phyloP scores from a whole-genome alignment of 2,888 invertebrate genomes.

The Diaperis boleti region DNA sequence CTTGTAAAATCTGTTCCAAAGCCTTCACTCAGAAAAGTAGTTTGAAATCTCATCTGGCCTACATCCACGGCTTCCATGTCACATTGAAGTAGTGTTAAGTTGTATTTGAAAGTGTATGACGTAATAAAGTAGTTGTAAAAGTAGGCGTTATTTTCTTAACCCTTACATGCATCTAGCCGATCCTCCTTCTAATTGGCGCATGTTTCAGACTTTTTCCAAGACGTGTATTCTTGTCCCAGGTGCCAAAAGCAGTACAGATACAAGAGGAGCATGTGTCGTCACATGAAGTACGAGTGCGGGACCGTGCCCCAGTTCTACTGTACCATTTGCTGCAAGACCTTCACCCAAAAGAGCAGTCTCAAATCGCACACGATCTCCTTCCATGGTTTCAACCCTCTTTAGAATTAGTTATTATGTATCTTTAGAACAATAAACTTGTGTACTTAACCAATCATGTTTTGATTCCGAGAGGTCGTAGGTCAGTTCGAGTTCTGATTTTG shows the following conservation, averaged over 20 bases:
- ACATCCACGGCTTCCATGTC: conserved; percentile 35
- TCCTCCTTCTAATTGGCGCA: conserved; percentile 16
- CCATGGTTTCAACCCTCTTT: conserved; percentile 27
- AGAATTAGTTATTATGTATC: conserved; percentile 10
- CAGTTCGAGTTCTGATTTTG: not conserved
- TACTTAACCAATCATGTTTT: conserved; percentile 5
- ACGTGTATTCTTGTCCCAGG: conserved; percentile 44
- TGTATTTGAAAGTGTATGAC: not conserved
- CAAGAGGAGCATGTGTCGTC: conserved; percentile 63
- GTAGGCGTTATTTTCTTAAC: not conserved
- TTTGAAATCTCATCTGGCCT: conserved; percentile 63
- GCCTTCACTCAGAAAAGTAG: conserved; percentile 61
- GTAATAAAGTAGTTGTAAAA: not conserved
- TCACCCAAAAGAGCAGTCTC: conserved; percentile 63
- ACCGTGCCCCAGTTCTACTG: conserved; percentile 48
- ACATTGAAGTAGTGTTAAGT: conserved; percentile 21
- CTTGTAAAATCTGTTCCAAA: conserved; percentile 45
- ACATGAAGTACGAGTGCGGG: conserved; percentile 53
- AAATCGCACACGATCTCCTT: conserved; percentile 48
- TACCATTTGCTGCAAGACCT: conserved; percentile 46
- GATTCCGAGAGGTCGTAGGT: not conserved
- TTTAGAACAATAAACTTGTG: conserved; percentile 15
- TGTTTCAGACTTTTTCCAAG: conserved; percentile 28
- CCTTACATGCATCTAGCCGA: not conserved
- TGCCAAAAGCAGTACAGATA: conserved; percentile 56